Base-by-base conservation (phyloP, 2,797 vertebrate species). In the Buphagus erythrorhynchus region DNA sequence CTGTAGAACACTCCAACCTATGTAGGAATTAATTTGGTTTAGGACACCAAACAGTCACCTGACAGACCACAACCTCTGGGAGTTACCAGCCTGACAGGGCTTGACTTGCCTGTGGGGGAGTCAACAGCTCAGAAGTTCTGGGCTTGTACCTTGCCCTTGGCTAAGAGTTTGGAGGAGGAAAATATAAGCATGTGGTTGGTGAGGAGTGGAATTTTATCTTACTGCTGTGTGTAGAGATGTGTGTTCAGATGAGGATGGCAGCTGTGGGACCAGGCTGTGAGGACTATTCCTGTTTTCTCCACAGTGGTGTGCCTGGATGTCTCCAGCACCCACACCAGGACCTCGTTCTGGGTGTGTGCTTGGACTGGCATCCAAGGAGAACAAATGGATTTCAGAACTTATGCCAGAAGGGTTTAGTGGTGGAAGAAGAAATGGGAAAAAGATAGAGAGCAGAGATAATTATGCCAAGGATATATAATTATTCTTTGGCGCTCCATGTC, bases 401-500 rank as follows among this genome's bases (percentile, higher is more conserved):
- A 16, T 13, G 51, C 63, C 72, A 65, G 78, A 52, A 76, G 21
- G 58, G 26, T 62, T 95, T 94, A 78, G 68, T 77, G 63, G 74
- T 61, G 49, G 55, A 82, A 81, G 63, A 68, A 86, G 42, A 90
- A 87, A 90, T 42, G 54, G 35, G 21, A 84, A 72, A 82, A 71
- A 76, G 63, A 89, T 38, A 88, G 62, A 58, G 21, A 52, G 59
- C 52, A 59, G 52, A 73, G 35, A 55, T 82, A 91, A 73, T 84
- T 89, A 89, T 92, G 66, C 77, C 81, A 90, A 48, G 48, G 48
- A 43, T 94, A 68, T 92, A 28, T 87, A 88, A 86, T 95, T 94
- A 61, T 35, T 59, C 49, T 67, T 74, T 94, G 81, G 57, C 82
- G 91, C 58, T 77, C 65, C 6, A 0, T 35, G 35, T 90, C 68